Evolutionary conservation across 2,797 vertebrate genomes (phyloP), one percentile per base, ranked within the genome.

Genomic region (Cyprinodon diabolis): DNA sequence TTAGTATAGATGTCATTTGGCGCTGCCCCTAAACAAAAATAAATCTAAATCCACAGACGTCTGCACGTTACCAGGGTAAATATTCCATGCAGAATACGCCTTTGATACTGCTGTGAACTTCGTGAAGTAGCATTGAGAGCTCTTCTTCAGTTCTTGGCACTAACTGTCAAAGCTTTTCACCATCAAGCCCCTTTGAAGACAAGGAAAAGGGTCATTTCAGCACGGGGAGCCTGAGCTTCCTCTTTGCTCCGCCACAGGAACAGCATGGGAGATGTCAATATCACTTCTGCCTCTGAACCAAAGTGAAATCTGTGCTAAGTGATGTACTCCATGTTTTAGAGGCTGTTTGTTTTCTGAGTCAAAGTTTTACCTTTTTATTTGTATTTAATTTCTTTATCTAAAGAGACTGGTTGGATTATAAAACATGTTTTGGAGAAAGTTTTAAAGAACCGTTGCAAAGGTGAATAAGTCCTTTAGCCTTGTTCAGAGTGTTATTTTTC

Each of bases 141-240:
- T 79, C 72, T 71, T 79, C 73, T 66, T 78, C 63, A 57, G 4
- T 69, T 72, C 35, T 75, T 48, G 66, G 60, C 79, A 49, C 51
- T 45, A n/a, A 55, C 72, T 56, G 77, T 74, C 1, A 14, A 40
- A 14, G 55, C 65, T 51, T 84, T 73, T 81, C 71, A 69, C 68
- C 21, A 49, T 75, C 75, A 14, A 35, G 15, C 55, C 45, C 30
- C 80, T 85, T 82, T 77, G 77, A 88, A 81, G 71, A 68, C 57
- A n/a, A 37, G 68, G 71, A 75, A 74, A 76, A 75, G 51, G 74
- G 77, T 79, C 72, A 77, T 25, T 74, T 74, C 71, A 72, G 60
- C 82, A n/a, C 17, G 68, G 66, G 49, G 71, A 72, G 66, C 72
- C 71, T 35, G 69, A 55, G 73, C 66, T 56, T 51, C 56, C 30